phyloP scores from a whole-genome alignment of 2,797 vertebrate genomes.

The Notolabrus celidotus region DNA sequence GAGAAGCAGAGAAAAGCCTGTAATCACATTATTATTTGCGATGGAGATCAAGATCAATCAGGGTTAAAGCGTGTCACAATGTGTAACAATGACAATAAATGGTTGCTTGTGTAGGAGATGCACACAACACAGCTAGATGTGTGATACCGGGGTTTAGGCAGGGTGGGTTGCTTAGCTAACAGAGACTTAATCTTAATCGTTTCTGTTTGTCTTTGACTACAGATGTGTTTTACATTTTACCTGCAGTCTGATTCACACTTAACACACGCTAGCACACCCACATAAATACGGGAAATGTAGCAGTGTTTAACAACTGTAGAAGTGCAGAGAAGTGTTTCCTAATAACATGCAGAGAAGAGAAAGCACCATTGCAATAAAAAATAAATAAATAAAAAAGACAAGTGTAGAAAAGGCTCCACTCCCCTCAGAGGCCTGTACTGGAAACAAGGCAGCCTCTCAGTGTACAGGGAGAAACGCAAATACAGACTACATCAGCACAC shows the following conservation, averaged over 20 bases:
- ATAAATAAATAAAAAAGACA: constrained; percentile 46
- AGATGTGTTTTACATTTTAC: constrained; percentile 42
- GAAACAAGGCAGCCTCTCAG: constrained; percentile 55
- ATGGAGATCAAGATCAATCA: constrained; percentile 86
- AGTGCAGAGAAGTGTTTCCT: constrained; percentile 68
- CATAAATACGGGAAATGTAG: not conserved
- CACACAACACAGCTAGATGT: constrained; percentile 45
- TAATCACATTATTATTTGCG: constrained; percentile 89
- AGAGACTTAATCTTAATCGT: constrained; percentile 20
- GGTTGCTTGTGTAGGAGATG: constrained; percentile 68
- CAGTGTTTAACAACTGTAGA: constrained; percentile 54
- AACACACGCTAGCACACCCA: constrained; percentile 18
- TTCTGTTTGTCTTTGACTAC: constrained; percentile 44
- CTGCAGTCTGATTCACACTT: constrained; percentile 32
- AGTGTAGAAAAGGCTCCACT: constrained; percentile 56
- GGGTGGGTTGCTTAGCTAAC: constrained; percentile 8
- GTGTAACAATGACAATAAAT: constrained; percentile 75
- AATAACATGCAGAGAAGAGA: constrained; percentile 72
- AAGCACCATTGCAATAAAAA: constrained; percentile 28
- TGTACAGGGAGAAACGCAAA: constrained; percentile 53
- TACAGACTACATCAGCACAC: constrained; percentile 30
- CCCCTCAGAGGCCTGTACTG: constrained; percentile 39
- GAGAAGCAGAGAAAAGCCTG: constrained; percentile 77
- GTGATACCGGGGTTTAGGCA: constrained; percentile 24
- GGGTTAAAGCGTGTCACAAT: constrained; percentile 80